These are phyloP conservation scores for Argyra leucocephala DNA, from an alignment of 2,888 invertebrate species.

Conservation along the genomic window DNA sequence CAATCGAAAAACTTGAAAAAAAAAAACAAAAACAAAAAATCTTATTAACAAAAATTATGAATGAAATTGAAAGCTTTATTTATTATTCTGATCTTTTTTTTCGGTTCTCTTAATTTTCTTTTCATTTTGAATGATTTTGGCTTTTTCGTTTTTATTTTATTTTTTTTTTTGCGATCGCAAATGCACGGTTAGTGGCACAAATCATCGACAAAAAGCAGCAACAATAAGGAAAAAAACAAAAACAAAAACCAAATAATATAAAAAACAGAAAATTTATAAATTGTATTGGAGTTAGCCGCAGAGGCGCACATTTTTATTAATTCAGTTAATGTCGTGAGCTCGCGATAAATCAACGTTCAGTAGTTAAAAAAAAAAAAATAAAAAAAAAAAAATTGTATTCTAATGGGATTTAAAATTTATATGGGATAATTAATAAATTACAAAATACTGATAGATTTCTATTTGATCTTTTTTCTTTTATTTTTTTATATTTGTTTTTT, in stretches of 20 bases:
- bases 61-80: constrained; percentile 1
- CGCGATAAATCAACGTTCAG: constrained; percentile 1
- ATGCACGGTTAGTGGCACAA: too few species aligned
- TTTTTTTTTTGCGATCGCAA: too few species aligned
- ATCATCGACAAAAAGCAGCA: too few species aligned
- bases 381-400: not conserved
- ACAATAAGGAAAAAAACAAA: too few species aligned
- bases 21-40: not conserved
- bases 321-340: constrained; percentile 1
- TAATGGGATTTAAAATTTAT: too few species aligned
- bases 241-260: not conserved
- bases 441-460: not conserved
- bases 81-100: not conserved
- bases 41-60: not conserved
- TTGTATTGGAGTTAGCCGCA: not conserved
- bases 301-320: constrained; percentile 6
- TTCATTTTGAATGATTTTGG: not conserved
- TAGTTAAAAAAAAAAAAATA: not conserved
- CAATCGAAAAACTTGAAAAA: too few species aligned
- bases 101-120: not conserved
- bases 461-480: not conserved
- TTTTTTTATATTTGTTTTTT: not conserved
- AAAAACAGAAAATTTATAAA: not conserved
- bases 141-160: too few species aligned
- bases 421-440: too few species aligned